Base-by-base conservation (phyloP, 2,113 vertebrate species). In the Urocynchramus pylzowi region DNA sequence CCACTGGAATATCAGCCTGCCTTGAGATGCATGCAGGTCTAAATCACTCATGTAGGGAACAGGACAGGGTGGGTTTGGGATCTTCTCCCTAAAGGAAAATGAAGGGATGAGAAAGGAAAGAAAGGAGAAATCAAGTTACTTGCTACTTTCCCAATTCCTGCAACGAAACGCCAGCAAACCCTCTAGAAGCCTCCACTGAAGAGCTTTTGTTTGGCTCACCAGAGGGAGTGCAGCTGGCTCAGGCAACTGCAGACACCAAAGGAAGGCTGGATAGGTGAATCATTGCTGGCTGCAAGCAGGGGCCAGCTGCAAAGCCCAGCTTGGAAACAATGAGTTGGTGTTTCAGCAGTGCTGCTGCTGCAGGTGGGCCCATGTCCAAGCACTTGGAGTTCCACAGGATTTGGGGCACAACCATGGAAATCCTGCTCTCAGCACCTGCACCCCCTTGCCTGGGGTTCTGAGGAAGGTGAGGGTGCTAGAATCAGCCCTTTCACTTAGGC, bases 321-420 rank as follows among this genome's bases (percentile, higher is more conserved):
- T 22, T 44, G 74, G 74, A 60, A 78, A 26, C 24, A 39, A 11
- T n/a, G 39, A 68, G 22, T 5, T 11, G 10, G 37, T 6, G 1
- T 39, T 81, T 39, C 27, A 31, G 71, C n/a, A 87, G 26, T 3
- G 37, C n/a, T 68, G 37, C n/a, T 68, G 70, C 45, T 18, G 35
- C 33, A 23, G 74, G 39, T 57, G 76, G 30, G 30, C 30, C 8
- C 1, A 0, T 31, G 87, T 17, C 67, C 0, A 0, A 64, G 33
- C 23, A 1, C 56, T 16, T 28, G 6, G n/a, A 81, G 7, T 6
- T 64, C 23, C 30, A 3, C 11, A 7, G 22, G 15, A 42, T 45
- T 56, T 63, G 63, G 56, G 49, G 5, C 8, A 35, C 10, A 41
- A 30, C 30, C 54, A 7, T 28, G 81, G 42, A 65, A 73, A 74